Evolutionary conservation across 2,113 vertebrate species (phyloP), one percentile per base, ranked within the genome.

Genomic region (Neoarius graeffei): DNA sequence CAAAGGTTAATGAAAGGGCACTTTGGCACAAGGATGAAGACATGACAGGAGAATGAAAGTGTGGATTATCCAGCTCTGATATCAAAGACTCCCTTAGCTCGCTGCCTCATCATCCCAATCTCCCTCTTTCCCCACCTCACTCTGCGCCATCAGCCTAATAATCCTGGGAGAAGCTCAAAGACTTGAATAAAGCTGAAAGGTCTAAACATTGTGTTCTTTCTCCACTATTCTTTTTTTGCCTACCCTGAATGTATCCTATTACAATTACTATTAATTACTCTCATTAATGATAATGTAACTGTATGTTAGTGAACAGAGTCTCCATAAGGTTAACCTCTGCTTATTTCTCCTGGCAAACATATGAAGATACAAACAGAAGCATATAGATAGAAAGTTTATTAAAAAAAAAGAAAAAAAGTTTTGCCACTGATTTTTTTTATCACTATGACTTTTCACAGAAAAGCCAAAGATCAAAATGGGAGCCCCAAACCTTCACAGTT

Each of bases 1-100:
- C 91, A 92, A 91, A 92, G 92, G 90, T 92, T 90, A 91, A 90
- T 88, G 79, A 88, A 86, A 91, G 90, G 90, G 85, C 89, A 87
- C 90, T 74, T 84, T 69, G 86, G 89, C 52, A 52, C 67, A 81
- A 84, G 74, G 85, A 91, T 90, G 91, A 91, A 91, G 89, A 91
- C 86, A 86, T 88, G 52, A 86, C 88, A 86, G 85, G 74, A 57
- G 82, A 85, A 89, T 84, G 88, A 88, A 90, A 91, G 89, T 67
- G 42, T 86, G 92, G 90, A 91, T 92, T 91, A 91, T 86, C 81
- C 59, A 88, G 86, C 89, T 89, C 86, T 83, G n/a, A 89, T 88
- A 91, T 91, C 91, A 91, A 92, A 92, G 89, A 85, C 69, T 85
- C 81, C 54, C 59, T 79, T 76, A 25, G 52, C 77, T 52, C 25